Conservation (phyloP, 2,797 vertebrate species). For the Pangasius larnaudii region DNA sequence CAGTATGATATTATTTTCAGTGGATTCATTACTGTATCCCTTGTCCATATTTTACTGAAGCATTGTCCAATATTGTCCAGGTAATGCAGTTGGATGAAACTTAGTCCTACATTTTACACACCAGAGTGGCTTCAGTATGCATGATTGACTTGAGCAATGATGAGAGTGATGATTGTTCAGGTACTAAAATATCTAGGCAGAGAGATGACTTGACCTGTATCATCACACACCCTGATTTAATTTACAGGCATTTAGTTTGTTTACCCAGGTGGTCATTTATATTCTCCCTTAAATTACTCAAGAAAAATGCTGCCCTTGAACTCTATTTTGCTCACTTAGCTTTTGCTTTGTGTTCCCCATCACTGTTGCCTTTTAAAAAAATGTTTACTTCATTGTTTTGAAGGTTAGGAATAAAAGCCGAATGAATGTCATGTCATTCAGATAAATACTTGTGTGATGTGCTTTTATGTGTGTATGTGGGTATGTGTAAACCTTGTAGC, state of each 20-base stretch:
- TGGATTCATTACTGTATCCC: neutral
- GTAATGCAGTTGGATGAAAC: neutral
- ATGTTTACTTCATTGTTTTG: constrained; percentile 66
- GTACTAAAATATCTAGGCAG: constrained; percentile 36
- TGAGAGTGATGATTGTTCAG: constrained; percentile 48
- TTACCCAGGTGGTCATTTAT: neutral
- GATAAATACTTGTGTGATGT: constrained; percentile 25
- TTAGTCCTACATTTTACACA: neutral
- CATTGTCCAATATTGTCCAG: neutral
- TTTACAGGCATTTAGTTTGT: constrained; percentile 25
- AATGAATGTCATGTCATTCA: constrained; percentile 51
- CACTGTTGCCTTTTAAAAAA: constrained; percentile 63
- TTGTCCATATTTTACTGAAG: constrained; percentile 7
- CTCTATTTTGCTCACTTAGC: constrained; percentile 61
- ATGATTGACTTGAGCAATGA: constrained; percentile 2
- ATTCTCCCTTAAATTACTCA: constrained; percentile 67
- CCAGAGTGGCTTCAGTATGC: neutral
- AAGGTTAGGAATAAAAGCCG: constrained; percentile 66
- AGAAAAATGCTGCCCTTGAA: constrained; percentile 65
- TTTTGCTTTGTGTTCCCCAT: constrained; percentile 51
- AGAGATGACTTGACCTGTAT: constrained; percentile 4
- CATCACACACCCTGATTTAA: constrained; percentile 35
- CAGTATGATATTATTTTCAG: neutral
- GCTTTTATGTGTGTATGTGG: neutral
- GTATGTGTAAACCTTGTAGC: neutral